Percentiles rank a stretch among this genome's conserved stretches.
Evolutionary conservation across 1,140 invertebrate genomes (phyloP).

Genomic region (Liolophura sinensis): DNA sequence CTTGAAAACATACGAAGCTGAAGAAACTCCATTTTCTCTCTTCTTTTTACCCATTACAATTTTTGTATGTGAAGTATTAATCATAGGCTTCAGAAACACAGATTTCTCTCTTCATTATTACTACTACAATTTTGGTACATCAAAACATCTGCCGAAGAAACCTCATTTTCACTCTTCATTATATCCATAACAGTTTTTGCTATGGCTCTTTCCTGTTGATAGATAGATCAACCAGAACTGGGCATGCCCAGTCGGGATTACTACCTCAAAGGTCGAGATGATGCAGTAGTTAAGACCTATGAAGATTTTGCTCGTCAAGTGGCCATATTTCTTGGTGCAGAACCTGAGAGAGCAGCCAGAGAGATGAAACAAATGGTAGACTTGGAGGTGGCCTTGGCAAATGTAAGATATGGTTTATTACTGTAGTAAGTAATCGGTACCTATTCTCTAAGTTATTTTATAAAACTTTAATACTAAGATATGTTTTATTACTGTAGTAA

Average conservation of each 20-base stretch:
- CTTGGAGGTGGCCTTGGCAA: constrained; percentile 81
- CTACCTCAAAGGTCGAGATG: constrained; percentile 24
- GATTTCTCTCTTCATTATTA: too few relatives aligned
- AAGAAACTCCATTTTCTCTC: too few relatives aligned
- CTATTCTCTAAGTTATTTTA: neutral
- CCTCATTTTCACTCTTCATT: neutral
- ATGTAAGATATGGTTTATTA: constrained; percentile 59
- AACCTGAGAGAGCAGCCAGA: constrained; percentile 62
- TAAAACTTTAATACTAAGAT: too few relatives aligned
- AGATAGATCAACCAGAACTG: constrained; percentile 30
- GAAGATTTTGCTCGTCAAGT: too few relatives aligned
- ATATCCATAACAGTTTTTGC: neutral
- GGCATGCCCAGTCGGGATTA: constrained; percentile 30
- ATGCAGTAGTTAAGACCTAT: neutral
- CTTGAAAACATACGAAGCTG: too few relatives aligned
- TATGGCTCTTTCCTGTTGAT: constrained; percentile 1
- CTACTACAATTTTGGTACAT: too few relatives aligned
- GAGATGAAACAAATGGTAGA: constrained; percentile 75
- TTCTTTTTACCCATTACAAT: too few relatives aligned
- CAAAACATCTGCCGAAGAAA: neutral
- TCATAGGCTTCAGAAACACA: too few relatives aligned
- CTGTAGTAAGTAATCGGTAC: neutral
- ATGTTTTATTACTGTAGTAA: too few relatives aligned
- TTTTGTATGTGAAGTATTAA: too few relatives aligned
- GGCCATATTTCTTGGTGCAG: constrained; percentile 64